Percentiles rank a stretch among this genome's conserved stretches.
Conservation (phyloP, 1,140 invertebrate species). For the Penaeus indicus region DNA sequence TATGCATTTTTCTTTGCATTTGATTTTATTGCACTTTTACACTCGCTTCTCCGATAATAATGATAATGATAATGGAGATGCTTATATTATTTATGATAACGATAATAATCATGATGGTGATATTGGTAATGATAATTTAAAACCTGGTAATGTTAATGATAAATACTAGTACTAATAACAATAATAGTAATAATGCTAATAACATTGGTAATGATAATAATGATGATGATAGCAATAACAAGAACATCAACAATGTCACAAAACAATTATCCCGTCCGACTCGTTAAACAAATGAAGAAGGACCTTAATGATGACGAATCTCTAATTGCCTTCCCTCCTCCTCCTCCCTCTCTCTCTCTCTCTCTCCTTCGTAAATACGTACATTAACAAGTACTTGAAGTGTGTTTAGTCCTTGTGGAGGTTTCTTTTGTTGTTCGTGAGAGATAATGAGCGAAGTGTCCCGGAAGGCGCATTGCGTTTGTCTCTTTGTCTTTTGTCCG, state of each 20-base stretch:
- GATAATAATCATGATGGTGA: not conserved
- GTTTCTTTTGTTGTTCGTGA: too few species aligned
- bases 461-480: too few species aligned
- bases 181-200: too few species aligned
- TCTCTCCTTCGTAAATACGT: not conserved
- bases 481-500: too few species aligned
- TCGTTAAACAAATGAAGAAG: not conserved
- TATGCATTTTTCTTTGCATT: not conserved
- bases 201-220: not conserved
- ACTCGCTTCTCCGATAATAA: not conserved
- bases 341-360: not conserved
- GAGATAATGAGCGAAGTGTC: too few species aligned
- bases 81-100: not conserved
- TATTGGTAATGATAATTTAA: not conserved
- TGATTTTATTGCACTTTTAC: not conserved
- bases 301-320: not conserved
- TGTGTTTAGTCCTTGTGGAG: too few species aligned
- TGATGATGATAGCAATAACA: too few species aligned
- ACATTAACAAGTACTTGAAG: too few species aligned
- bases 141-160: too few species aligned
- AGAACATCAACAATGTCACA: not conserved
- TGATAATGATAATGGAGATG: not conserved
- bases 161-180: too few species aligned
- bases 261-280: not conserved
- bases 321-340: conserved; percentile 12